phyloP scores from a whole-genome alignment of 2,888 invertebrate genomes.

The Archips crataeganus region DNA sequence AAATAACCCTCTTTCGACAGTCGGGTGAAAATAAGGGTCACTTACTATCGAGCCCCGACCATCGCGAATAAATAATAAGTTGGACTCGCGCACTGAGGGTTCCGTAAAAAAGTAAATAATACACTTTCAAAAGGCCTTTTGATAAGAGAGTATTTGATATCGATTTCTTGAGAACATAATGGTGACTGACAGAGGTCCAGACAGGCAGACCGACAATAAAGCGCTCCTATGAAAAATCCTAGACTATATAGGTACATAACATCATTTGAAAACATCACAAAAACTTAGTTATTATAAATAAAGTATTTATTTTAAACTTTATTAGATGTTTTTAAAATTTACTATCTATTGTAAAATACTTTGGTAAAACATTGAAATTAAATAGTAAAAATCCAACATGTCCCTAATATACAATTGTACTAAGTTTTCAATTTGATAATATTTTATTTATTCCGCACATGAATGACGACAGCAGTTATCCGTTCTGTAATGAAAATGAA shows the following conservation, averaged over 20 bases:
- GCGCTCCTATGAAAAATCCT: no score
- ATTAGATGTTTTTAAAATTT: neutral
- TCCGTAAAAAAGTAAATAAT: no score
- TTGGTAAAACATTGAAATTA: conserved; percentile 20
- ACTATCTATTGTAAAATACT: conserved; percentile 21
- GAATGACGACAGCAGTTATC: neutral
- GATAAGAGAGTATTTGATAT: no score
- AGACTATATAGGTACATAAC: neutral
- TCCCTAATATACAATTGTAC: neutral
- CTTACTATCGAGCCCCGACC: no score
- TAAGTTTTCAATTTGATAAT: neutral
- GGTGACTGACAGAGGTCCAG: no score
- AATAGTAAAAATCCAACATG: neutral
- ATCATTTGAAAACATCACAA: neutral
- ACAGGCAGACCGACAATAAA: no score
- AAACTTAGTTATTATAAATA: neutral
- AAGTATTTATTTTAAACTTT: neutral
- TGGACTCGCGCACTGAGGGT: no score
- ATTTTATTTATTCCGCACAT: neutral
- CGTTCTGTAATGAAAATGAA: neutral
- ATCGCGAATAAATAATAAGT: no score
- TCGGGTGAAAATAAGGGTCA: no score
- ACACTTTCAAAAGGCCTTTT: no score
- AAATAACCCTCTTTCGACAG: no score
- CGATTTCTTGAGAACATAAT: no score